Percentiles rank a stretch among this genome's conserved stretches.
Evolutionary conservation across 2,888 invertebrate genomes (phyloP).

Genomic region (Mythimna vitellina): DNA sequence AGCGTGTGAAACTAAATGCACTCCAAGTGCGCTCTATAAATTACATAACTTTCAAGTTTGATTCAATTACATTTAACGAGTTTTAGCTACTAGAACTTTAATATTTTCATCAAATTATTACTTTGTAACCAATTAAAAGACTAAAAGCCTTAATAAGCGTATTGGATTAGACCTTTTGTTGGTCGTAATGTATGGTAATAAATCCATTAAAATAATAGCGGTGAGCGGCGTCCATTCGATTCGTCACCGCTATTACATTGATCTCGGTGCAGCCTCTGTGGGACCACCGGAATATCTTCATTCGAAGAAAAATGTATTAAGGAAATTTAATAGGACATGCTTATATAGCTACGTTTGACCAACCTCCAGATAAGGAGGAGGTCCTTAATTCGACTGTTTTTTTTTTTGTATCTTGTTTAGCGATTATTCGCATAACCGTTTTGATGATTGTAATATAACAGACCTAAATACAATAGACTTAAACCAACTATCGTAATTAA

Average conservation of each 20-base stretch:
- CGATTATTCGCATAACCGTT: too few relatives aligned
- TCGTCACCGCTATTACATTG: slow-evolving; percentile 85
- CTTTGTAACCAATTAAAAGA: slow-evolving; percentile 62
- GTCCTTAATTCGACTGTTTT: too few relatives aligned
- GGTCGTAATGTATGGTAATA: slow-evolving; percentile 78
- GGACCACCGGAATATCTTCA: slow-evolving; percentile 77
- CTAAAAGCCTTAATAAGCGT: slow-evolving; percentile 73
- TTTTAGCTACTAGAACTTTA: slow-evolving; percentile 45
- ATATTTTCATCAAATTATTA: slow-evolving; percentile 55
- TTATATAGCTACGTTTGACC: too few relatives aligned
- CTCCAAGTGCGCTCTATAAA: slow-evolving; percentile 29
- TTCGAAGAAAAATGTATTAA: slow-evolving; percentile 18
- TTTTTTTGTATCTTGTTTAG: too few relatives aligned
- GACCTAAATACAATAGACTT: too few relatives aligned
- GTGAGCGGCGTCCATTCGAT: slow-evolving; percentile 77
- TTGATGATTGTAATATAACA: too few relatives aligned
- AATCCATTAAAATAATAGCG: slow-evolving; percentile 85
- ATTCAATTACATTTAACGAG: slow-evolving; percentile 55
- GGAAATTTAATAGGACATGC: not conserved
- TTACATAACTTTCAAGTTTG: slow-evolving; percentile 35
- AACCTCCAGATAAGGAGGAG: too few relatives aligned
- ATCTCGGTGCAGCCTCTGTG: slow-evolving; percentile 71
- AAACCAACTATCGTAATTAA: too few relatives aligned
- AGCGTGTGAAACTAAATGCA: slow-evolving; percentile 51
- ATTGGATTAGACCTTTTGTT: slow-evolving; percentile 79